These are phyloP conservation scores for Temnothorax nylanderi DNA, from an alignment of 1,140 invertebrate species.

Conservation along the genomic window DNA sequence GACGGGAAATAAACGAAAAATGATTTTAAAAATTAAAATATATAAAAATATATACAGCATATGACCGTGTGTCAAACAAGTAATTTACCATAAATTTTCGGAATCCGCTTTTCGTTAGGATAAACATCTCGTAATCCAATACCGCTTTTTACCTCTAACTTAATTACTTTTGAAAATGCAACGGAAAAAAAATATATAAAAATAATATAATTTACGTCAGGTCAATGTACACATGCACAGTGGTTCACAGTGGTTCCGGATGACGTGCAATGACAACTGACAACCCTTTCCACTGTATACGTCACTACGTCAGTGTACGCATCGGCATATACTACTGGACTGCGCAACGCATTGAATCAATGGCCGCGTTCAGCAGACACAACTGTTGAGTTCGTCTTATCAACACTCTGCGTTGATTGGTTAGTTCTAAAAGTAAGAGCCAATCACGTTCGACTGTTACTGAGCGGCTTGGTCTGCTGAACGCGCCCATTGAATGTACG, in stretches of 20 bases:
- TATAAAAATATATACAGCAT: conserved; percentile 5
- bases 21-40: background rate
- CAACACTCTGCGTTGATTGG: too few species aligned
- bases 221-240: background rate
- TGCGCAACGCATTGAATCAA: too few species aligned
- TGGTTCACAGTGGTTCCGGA: background rate
- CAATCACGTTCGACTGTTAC: too few species aligned
- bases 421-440: too few species aligned
- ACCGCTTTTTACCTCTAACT: background rate
- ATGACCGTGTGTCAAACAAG: background rate
- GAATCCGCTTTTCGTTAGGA: background rate
- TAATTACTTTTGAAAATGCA: background rate
- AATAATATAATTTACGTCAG: background rate
- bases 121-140: background rate
- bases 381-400: too few species aligned
- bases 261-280: background rate
- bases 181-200: background rate
- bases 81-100: conserved; percentile 13
- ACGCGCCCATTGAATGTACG: too few species aligned
- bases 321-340: too few species aligned
- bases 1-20: conserved; percentile 5
- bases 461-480: too few species aligned
- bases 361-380: too few species aligned
- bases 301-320: too few species aligned
- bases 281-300: too few species aligned